A percentile compares a stretch with the other conserved stretches of the same genome.
Evolutionary conservation across 2,888 invertebrate species (phyloP).

Genomic region (Watsonalla binaria): DNA sequence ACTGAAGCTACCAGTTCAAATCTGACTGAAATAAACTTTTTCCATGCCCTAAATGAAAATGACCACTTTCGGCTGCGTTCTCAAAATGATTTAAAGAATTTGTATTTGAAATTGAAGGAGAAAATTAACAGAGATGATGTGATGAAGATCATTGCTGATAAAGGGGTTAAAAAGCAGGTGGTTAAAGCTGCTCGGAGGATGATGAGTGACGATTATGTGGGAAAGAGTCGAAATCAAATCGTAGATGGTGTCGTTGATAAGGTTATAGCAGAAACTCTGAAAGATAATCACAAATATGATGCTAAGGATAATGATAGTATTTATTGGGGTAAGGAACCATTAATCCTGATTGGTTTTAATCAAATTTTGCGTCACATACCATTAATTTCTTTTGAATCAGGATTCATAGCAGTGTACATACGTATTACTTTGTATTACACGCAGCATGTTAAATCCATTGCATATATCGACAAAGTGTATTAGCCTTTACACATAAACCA

Average conservation of each 20-base stretch:
- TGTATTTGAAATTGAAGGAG: slow-evolving; percentile 59
- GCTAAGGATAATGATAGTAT: slow-evolving; percentile 33
- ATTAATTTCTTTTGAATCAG: no score
- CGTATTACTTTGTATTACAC: no score
- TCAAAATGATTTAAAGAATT: slow-evolving; percentile 38
- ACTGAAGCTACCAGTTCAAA: slow-evolving; percentile 38
- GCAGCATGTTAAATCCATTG: no score
- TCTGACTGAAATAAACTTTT: slow-evolving; percentile 56
- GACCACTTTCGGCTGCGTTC: slow-evolving; percentile 42
- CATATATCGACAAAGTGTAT: no score
- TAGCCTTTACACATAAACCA: no score
- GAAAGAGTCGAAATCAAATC: slow-evolving; percentile 21
- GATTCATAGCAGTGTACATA: no score
- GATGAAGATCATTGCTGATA: slow-evolving; percentile 38
- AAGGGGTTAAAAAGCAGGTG: slow-evolving; percentile 21
- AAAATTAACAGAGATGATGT: slow-evolving; percentile 65
- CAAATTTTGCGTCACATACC: no score
- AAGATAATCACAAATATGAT: slow-evolving; percentile 46
- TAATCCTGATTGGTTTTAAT: neutral
- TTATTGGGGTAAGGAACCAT: slow-evolving; percentile 52
- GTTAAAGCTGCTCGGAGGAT: slow-evolving; percentile 45
- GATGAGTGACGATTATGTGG: slow-evolving; percentile 25
- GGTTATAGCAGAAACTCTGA: slow-evolving; percentile 44
- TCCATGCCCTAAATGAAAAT: slow-evolving; percentile 43
- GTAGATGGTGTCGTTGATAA: slow-evolving; percentile 52